These are phyloP conservation scores for Leptopilina boulardi DNA, from an alignment of 1,140 invertebrate species.

Conservation along the genomic window DNA sequence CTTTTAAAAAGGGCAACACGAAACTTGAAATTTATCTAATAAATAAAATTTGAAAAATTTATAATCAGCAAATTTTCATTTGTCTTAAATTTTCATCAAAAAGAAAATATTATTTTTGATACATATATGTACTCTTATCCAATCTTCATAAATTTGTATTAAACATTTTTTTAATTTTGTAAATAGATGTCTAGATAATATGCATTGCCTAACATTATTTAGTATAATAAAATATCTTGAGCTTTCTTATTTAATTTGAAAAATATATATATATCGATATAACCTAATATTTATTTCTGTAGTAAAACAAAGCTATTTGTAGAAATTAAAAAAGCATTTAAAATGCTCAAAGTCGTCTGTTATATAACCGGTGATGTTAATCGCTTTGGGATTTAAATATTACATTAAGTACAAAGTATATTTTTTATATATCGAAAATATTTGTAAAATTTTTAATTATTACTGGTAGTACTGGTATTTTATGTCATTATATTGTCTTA, in stretches of 20 bases:
- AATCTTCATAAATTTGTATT: neutral
- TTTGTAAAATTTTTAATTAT: neutral
- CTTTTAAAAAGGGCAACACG: too few relatives aligned
- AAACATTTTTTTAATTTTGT: neutral
- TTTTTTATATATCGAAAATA: neutral
- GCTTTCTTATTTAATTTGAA: neutral
- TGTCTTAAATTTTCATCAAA: too few relatives aligned
- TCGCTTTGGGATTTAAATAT: slow-evolving; percentile 13
- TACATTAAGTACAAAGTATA: slow-evolving; percentile 30
- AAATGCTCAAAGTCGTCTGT: neutral
- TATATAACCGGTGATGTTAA: slow-evolving; percentile 25
- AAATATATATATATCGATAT: neutral
- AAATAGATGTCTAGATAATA: neutral
- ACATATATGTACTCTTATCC: neutral
- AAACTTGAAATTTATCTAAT: too few relatives aligned
- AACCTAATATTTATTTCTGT: neutral
- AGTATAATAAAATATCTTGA: neutral
- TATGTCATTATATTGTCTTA: neutral
- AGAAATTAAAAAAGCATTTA: slow-evolving; percentile 6
- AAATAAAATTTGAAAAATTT: too few relatives aligned
- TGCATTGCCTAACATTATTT: neutral
- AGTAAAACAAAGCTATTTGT: neutral
- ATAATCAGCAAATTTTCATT: too few relatives aligned
- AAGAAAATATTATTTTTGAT: neutral
- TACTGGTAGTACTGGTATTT: too few relatives aligned